Conservation (phyloP, 2,888 invertebrate species). For the Apomyelois bistriatella region DNA sequence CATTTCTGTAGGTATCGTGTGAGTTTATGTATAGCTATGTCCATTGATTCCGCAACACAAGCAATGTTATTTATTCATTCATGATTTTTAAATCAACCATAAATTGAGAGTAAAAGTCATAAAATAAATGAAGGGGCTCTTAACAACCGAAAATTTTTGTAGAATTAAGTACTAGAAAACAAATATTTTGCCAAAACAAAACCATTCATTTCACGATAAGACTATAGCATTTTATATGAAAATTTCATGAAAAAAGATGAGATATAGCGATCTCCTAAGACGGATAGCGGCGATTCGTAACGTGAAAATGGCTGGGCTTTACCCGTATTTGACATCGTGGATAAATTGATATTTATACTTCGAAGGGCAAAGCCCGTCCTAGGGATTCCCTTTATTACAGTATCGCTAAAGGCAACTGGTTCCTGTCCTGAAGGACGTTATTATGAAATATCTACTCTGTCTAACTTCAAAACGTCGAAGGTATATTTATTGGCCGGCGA, state of each 20-base stretch:
- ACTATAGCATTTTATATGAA: conserved; percentile 24
- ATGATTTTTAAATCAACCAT: no score
- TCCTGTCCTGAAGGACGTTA: conserved; percentile 70
- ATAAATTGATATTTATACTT: conserved; percentile 80
- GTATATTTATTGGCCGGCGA: conserved; percentile 70
- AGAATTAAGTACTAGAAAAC: no score
- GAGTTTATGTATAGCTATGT: no score
- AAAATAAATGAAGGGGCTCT: no score
- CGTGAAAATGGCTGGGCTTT: conserved; percentile 65
- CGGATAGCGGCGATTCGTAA: conserved; percentile 63
- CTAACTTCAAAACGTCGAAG: conserved; percentile 75
- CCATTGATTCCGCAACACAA: no score
- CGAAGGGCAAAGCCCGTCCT: conserved; percentile 72
- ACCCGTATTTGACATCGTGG: conserved; percentile 70
- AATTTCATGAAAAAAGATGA: conserved; percentile 48
- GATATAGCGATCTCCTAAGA: conserved; percentile 52
- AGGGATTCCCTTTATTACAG: conserved; percentile 78
- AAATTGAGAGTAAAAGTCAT: no score
- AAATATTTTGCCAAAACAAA: neutral
- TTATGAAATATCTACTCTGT: conserved; percentile 69
- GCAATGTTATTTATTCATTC: no score
- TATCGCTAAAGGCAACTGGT: conserved; percentile 61
- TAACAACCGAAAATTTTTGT: no score
- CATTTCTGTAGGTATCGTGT: no score
- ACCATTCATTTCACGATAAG: neutral